These are phyloP conservation scores for Notamacropus eugenii DNA, from an alignment of 2,797 vertebrate genomes.

Conservation along the genomic window DNA sequence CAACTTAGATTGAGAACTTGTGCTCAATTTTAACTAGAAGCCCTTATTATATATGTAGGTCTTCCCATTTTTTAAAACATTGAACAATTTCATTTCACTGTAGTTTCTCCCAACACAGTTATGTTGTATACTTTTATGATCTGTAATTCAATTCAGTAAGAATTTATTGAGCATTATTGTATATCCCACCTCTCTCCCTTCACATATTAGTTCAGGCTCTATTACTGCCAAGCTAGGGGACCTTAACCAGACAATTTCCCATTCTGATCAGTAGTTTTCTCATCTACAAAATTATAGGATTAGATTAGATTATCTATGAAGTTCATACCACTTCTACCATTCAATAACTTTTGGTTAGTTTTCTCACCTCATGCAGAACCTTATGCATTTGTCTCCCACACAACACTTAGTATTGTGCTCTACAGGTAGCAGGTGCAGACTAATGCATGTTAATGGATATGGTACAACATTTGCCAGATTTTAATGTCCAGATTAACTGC, in stretches of 20 bases:
- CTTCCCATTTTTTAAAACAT: neutral
- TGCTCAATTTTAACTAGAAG: neutral
- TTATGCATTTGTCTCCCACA: neutral
- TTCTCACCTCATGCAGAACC: neutral
- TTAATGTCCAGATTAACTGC: neutral
- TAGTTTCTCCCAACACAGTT: neutral
- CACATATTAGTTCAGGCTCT: slow-evolving; percentile 52
- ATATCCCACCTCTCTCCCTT: slow-evolving; percentile 61
- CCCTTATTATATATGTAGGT: neutral
- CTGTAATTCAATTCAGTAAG: slow-evolving; percentile 53
- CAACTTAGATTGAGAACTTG: neutral
- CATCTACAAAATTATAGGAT: slow-evolving; percentile 44
- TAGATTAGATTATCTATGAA: slow-evolving; percentile 30
- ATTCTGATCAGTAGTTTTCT: slow-evolving; percentile 52
- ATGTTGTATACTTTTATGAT: slow-evolving; percentile 44
- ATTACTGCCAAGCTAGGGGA: slow-evolving; percentile 38
- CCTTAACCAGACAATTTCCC: slow-evolving; percentile 47
- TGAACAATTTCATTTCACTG: neutral
- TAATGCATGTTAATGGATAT: slow-evolving; percentile 40
- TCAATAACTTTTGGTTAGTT: neutral
- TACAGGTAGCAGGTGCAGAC: slow-evolving; percentile 36
- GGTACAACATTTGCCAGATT: slow-evolving; percentile 38
- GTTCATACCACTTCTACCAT: slow-evolving; percentile 46
- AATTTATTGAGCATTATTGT: slow-evolving; percentile 49
- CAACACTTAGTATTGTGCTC: neutral